phyloP scores from a whole-genome alignment of 1,140 invertebrate genomes.

The Mactra quadrangularis region DNA sequence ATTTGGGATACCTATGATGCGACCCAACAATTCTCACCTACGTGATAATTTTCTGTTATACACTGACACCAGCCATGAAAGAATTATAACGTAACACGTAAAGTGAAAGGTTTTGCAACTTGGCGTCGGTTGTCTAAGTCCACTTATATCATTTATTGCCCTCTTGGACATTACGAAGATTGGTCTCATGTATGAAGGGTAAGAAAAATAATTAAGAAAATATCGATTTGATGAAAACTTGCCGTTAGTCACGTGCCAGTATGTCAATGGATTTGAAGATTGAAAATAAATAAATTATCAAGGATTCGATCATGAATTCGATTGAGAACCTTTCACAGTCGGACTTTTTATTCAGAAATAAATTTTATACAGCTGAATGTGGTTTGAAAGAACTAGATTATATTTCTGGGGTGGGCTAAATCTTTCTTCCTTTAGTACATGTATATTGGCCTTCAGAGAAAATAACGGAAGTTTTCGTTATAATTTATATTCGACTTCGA shows the following conservation, averaged over 20 bases:
- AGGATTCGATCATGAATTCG: too few species aligned
- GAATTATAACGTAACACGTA: constrained; percentile 29
- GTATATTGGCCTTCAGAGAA: too few species aligned
- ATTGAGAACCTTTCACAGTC: too few species aligned
- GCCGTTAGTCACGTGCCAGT: constrained; percentile 3
- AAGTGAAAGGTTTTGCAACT: constrained; percentile 18
- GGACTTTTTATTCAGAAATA: too few species aligned
- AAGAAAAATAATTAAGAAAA: not conserved
- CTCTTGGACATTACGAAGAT: not conserved
- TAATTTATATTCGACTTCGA: too few species aligned
- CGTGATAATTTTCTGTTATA: constrained; percentile 10
- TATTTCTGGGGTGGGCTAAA: too few species aligned
- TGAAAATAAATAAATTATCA: constrained; percentile 1
- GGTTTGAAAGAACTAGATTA: too few species aligned
- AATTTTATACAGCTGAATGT: too few species aligned
- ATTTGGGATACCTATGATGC: not conserved
- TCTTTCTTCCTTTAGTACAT: too few species aligned
- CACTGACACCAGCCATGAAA: constrained; percentile 20
- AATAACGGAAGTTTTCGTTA: too few species aligned
- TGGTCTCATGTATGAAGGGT: constrained; percentile 6
- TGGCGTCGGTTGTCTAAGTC: not conserved
- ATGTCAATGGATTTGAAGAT: not conserved
- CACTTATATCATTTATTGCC: constrained; percentile 1
- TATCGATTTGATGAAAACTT: not conserved
- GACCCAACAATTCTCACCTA: constrained; percentile 11